Percentiles rank a stretch among this genome's conserved stretches.
phyloP scores from a whole-genome alignment of 2,888 invertebrate species.

The Mythimna vitellina region DNA sequence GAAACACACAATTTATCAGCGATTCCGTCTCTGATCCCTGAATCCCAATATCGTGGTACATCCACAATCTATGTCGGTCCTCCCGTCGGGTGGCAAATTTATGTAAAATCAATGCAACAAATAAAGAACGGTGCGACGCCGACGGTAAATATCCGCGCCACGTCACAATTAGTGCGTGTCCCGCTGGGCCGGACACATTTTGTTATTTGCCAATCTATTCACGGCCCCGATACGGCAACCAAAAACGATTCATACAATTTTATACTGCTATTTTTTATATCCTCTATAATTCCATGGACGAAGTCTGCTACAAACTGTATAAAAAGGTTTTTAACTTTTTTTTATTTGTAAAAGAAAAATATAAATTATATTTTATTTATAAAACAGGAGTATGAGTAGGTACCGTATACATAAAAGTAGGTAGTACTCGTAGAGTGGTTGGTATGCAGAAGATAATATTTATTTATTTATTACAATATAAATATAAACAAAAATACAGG shows the following conservation, averaged over 20 bases:
- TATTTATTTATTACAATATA: too few relatives aligned
- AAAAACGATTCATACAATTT: constrained; percentile 53
- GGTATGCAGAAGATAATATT: too few relatives aligned
- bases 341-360: background rate
- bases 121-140: constrained; percentile 72
- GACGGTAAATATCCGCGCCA: constrained; percentile 72
- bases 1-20: constrained; percentile 66
- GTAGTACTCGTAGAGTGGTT: too few relatives aligned
- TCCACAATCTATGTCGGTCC: constrained; percentile 62
- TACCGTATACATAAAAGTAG: too few relatives aligned
- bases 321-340: constrained; percentile 11
- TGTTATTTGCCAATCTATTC: constrained; percentile 69
- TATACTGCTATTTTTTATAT: constrained; percentile 31
- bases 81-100: constrained; percentile 67
- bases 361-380: too few relatives aligned
- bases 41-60: constrained; percentile 66
- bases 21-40: constrained; percentile 67
- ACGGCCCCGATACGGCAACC: constrained; percentile 46
- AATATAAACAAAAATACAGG: too few relatives aligned
- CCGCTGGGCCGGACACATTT: constrained; percentile 69
- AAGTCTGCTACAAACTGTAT: constrained; percentile 10
- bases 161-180: constrained; percentile 77
- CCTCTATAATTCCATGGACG: constrained; percentile 6
- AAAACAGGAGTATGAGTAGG: too few relatives aligned
- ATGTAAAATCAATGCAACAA: constrained; percentile 70